Conservation (phyloP, 2,797 vertebrate genomes). For the Pseudopleuronectes americanus region DNA sequence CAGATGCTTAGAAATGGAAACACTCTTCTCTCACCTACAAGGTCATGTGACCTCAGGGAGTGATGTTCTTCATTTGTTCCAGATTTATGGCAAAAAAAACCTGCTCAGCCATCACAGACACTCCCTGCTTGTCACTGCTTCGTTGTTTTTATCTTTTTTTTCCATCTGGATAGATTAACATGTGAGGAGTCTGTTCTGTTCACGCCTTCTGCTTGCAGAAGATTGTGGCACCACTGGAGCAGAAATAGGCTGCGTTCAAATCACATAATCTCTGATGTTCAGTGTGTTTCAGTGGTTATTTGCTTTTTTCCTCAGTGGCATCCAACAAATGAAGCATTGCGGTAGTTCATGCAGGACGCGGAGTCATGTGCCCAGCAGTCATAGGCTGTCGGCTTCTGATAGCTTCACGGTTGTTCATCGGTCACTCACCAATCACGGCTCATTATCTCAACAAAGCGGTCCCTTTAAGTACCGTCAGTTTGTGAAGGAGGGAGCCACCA, state of each 20-base stretch:
- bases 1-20: neutral
- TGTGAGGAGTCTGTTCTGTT: conserved; percentile 11
- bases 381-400: no score
- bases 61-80: conserved; percentile 15
- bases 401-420: no score
- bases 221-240: neutral
- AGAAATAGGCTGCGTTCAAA: neutral
- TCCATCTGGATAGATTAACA: conserved; percentile 3
- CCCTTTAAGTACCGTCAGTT: no score
- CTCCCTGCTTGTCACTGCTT: neutral
- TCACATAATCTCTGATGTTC: conserved; percentile 15
- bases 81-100: conserved; percentile 15
- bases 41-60: conserved; percentile 4
- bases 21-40: conserved; percentile 1
- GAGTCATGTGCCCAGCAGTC: no score
- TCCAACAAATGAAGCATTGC: neutral
- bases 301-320: neutral
- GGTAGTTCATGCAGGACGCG: no score
- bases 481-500: no score
- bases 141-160: neutral
- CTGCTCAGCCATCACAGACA: neutral
- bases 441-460: no score
- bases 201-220: neutral
- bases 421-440: no score
- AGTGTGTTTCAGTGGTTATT: conserved; percentile 16